A percentile compares a stretch with the other conserved stretches of the same genome.
phyloP scores from a whole-genome alignment of 1,140 invertebrate species.

The Lutraria rhynchaena region DNA sequence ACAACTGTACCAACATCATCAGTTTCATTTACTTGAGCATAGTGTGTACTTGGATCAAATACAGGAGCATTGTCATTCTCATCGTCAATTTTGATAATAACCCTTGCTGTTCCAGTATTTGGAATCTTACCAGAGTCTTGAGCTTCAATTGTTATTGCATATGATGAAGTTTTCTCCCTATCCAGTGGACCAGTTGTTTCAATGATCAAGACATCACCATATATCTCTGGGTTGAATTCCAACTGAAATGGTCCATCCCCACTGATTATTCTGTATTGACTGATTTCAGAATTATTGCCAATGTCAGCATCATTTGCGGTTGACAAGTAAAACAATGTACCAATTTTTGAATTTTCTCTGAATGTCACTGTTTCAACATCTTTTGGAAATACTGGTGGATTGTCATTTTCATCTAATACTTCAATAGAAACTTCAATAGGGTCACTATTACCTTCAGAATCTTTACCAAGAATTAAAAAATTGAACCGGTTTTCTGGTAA shows the following conservation, averaged over 20 bases:
- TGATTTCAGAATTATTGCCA: constrained; percentile 83
- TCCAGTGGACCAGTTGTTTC: constrained; percentile 90
- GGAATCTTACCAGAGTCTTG: constrained; percentile 88
- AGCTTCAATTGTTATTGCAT: constrained; percentile 91
- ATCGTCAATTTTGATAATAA: constrained; percentile 93
- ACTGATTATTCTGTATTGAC: constrained; percentile 68
- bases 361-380: constrained; percentile 56
- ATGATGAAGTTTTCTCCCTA: constrained; percentile 89
- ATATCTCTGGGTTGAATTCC: constrained; percentile 52
- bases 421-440: constrained; percentile 72
- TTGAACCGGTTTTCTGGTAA: constrained; percentile 57
- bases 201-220: constrained; percentile 69
- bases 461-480: constrained; percentile 61
- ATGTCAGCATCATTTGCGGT: constrained; percentile 81
- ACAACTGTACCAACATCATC: constrained; percentile 69
- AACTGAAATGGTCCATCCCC: constrained; percentile 72
- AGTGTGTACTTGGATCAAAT: constrained; percentile 89
- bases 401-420: constrained; percentile 93
- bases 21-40: constrained; percentile 70
- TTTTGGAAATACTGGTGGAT: constrained; percentile 89
- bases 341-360: constrained; percentile 80
- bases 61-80: constrained; percentile 95
- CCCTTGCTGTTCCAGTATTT: constrained; percentile 87
- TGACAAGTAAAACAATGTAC: constrained; percentile 87
- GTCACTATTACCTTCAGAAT: constrained; percentile 33